These are phyloP conservation scores for Trilocha varians DNA, from an alignment of 2,888 invertebrate species.

Conservation along the genomic window DNA sequence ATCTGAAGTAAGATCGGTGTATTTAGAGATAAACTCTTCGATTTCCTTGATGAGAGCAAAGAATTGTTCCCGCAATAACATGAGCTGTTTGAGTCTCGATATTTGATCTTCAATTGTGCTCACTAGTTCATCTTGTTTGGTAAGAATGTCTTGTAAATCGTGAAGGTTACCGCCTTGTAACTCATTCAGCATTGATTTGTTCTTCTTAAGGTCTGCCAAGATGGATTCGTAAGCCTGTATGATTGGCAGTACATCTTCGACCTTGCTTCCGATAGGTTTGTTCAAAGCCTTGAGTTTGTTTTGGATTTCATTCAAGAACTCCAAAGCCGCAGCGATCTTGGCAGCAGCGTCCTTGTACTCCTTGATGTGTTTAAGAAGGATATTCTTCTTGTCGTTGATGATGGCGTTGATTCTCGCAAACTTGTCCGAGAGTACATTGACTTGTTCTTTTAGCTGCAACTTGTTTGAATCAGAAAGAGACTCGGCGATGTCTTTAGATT, in stretches of 20 bases:
- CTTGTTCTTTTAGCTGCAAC: constrained; percentile 84
- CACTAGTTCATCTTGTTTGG: constrained; percentile 89
- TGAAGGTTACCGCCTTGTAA: constrained; percentile 83
- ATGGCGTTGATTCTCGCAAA: constrained; percentile 82
- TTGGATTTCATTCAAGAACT: constrained; percentile 87
- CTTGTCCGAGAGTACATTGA: constrained; percentile 84
- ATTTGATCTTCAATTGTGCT: constrained; percentile 90
- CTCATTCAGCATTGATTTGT: constrained; percentile 83
- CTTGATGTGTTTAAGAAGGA: constrained; percentile 83
- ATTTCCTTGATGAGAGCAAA: constrained; percentile 90
- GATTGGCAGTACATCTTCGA: constrained; percentile 91
- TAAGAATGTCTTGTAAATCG: constrained; percentile 83
- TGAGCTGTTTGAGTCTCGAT: constrained; percentile 82
- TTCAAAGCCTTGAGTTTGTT: constrained; percentile 86
- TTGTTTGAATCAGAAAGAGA: constrained; percentile 90
- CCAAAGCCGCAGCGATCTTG: constrained; percentile 83
- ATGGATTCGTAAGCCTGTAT: constrained; percentile 85
- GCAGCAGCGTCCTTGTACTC: constrained; percentile 87
- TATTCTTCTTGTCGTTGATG: constrained; percentile 82
- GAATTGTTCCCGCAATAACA: constrained; percentile 90
- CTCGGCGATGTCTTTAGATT: constrained; percentile 84
- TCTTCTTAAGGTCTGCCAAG: constrained; percentile 82
- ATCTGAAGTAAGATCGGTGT: constrained; percentile 87
- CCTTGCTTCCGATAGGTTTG: constrained; percentile 88
- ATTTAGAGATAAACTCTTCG: constrained; percentile 88